These are phyloP conservation scores for Polia nebulosa DNA, from an alignment of 2,888 invertebrate genomes.

Conservation along the genomic window DNA sequence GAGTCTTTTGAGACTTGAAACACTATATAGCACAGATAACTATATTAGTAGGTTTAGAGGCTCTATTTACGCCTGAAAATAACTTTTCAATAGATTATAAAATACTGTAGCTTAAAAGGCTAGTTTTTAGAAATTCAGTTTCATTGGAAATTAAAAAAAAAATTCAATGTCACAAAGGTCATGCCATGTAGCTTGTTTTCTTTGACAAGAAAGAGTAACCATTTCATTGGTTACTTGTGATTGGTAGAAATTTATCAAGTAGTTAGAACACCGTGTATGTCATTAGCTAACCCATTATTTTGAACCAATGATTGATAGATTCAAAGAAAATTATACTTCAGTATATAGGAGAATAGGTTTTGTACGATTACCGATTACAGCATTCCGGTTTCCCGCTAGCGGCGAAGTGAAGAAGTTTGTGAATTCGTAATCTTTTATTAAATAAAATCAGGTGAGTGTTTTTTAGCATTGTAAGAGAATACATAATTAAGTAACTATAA, in stretches of 20 bases:
- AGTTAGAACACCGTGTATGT: rapidly evolving
- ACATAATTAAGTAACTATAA: neutral
- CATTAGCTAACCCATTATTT: rapidly evolving
- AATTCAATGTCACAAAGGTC: constrained; percentile 66
- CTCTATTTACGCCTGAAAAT: too few relatives aligned
- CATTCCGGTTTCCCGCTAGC: constrained; percentile 52
- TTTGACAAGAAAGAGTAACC: rapidly evolving
- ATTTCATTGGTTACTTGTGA: neutral
- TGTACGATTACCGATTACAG: constrained; percentile 21
- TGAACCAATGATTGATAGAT: neutral
- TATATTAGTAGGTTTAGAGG: too few relatives aligned
- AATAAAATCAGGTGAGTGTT: constrained; percentile 31
- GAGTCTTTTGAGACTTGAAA: too few relatives aligned
- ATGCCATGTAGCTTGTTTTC: constrained; percentile 47
- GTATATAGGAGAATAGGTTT: constrained; percentile 20
- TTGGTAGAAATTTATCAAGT: neutral
- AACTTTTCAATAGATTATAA: too few relatives aligned
- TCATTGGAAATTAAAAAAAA: neutral
- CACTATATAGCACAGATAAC: too few relatives aligned
- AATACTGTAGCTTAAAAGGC: constrained; percentile 39
- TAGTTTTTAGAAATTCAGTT: neutral
- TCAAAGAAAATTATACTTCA: neutral
- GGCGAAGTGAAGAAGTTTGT: constrained; percentile 15
- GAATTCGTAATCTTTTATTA: neutral
- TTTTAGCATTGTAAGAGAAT: neutral